Evolutionary conservation across 2,797 vertebrate genomes (phyloP).

Genomic region (Apodemus agrarius): DNA sequence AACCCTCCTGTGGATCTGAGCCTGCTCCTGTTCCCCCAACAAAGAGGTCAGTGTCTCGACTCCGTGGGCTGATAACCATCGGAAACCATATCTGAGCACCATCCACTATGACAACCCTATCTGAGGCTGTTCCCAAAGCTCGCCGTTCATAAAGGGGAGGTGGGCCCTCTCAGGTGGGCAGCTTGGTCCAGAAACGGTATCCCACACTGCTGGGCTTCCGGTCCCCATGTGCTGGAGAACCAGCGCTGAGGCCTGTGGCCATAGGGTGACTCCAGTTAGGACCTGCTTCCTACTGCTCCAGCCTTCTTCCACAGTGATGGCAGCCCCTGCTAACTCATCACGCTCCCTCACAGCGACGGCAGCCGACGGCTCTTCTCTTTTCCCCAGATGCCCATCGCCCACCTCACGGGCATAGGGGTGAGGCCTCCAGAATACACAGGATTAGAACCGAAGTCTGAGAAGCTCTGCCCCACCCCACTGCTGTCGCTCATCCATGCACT

Average conservation of each 20-base stretch:
- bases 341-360: too few relatives aligned
- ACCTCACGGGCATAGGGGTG: too few relatives aligned
- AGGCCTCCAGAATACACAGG: background rate
- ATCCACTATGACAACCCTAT: conserved; percentile 85
- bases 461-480: background rate
- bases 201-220: background rate
- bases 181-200: background rate
- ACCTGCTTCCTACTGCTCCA: background rate
- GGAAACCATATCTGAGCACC: conserved; percentile 91
- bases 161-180: background rate
- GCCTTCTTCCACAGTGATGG: too few relatives aligned
- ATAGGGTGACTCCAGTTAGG: background rate
- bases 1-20: conserved; percentile 40
- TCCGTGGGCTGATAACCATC: conserved; percentile 91
- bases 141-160: conserved; percentile 54
- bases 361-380: too few relatives aligned
- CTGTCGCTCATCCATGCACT: fast-evolving
- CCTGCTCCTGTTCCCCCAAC: conserved; percentile 89
- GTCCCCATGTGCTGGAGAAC: background rate
- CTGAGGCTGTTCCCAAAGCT: conserved; percentile 79
- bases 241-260: background rate
- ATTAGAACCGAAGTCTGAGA: background rate
- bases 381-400: too few relatives aligned
- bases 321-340: background rate
- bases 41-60: conserved; percentile 94